These are phyloP conservation scores for Helleia helle DNA, from an alignment of 2,888 invertebrate genomes.

Conservation along the genomic window DNA sequence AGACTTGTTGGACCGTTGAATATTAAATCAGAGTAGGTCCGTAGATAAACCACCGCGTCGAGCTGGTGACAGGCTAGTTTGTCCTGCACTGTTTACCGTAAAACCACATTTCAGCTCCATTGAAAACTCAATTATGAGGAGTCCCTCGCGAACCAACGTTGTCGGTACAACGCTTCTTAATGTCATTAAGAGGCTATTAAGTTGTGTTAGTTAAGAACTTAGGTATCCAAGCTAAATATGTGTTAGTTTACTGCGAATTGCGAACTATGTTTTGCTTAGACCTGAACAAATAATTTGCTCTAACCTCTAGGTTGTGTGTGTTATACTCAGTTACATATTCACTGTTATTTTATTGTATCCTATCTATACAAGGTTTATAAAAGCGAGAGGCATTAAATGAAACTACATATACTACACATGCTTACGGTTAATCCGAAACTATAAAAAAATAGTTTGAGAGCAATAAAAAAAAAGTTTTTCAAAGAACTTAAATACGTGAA, in stretches of 20 bases:
- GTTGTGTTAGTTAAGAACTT: slow-evolving; percentile 25
- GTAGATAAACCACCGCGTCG: slow-evolving; percentile 19
- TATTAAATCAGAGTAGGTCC: slow-evolving; percentile 33
- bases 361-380: too few species aligned
- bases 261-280: slow-evolving; percentile 11
- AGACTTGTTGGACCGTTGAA: slow-evolving; percentile 26
- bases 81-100: slow-evolving; percentile 37
- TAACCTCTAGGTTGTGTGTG: background rate
- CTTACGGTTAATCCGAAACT: too few species aligned
- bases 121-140: slow-evolving; percentile 54
- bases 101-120: slow-evolving; percentile 50
- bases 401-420: too few species aligned
- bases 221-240: slow-evolving; percentile 28
- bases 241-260: slow-evolving; percentile 17
- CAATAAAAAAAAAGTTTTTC: too few species aligned
- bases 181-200: slow-evolving; percentile 35
- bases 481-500: too few species aligned
- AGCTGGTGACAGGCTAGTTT: slow-evolving; percentile 28
- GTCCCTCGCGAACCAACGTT: slow-evolving; percentile 25
- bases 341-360: too few species aligned
- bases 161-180: slow-evolving; percentile 33
- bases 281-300: slow-evolving; percentile 11
- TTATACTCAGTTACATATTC: background rate
- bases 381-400: too few species aligned
- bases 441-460: too few species aligned